Base-by-base conservation (phyloP, 2,797 vertebrate genomes). In the Cyprinella venusta region DNA sequence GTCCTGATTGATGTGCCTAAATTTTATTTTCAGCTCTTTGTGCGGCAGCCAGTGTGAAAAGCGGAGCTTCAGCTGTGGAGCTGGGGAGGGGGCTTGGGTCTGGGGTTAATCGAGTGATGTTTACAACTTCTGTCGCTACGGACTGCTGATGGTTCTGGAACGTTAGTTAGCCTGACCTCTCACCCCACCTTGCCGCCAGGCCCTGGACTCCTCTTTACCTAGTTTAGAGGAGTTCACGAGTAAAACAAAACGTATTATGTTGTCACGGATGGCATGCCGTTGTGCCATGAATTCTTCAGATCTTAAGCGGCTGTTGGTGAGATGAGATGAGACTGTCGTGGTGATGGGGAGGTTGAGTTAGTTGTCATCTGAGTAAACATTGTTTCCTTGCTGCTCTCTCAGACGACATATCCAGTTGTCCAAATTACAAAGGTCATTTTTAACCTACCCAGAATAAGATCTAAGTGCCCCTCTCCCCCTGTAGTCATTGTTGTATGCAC, bases 21-120 rank as follows among this genome's bases (percentile, higher is more conserved):
- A 90, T 88, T 90, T 94, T 95, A 95, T 95, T 95, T 95, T 88
- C 90, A 89, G 92, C 88, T 93, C 93, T 95, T 94, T 95, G 95
- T 95, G 93, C 88, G 90, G 89, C 88, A 6, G 93, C 92, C 93
- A 93, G 90, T 90, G 90, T 79, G 63, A 82, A 83, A 82, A 81
- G 68, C 59, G 26, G 76, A 76, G 74, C 84, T 81, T 84, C 76
- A 82, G 80, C 86, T 84, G 86, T 79, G 82, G 69, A 75, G 15
- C 15, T 68, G 30, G 74, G 9, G 52, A 33, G 77, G 48, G 45
- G 77, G 48, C 76, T n/a, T 40, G 76, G 40, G 45, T 70, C 9
- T 16, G 36, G 52, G 82, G 86, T 86, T 93, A 92, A 93, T 93
- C 89, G 86, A 93, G 90, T 86, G 90, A 93, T 90, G 91, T 91